phyloP scores from a whole-genome alignment of 2,113 vertebrate species.

The Crotalus viridis region DNA sequence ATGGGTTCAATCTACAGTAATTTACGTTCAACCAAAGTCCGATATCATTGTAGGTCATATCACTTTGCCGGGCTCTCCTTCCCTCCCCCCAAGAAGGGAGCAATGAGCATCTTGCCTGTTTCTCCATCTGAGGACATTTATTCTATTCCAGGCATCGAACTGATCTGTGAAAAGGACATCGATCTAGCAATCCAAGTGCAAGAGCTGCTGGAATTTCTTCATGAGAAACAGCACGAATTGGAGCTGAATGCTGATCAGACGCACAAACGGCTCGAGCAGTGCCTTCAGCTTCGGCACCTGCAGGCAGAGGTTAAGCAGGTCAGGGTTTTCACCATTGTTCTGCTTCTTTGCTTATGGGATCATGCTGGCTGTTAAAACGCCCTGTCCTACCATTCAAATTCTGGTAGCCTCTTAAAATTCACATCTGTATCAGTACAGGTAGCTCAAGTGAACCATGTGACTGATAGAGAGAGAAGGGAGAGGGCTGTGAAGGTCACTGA shows the following conservation, averaged over 20 bases:
- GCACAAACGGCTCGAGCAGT: constrained; percentile 90
- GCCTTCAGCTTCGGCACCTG: constrained; percentile 91
- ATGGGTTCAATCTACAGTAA: constrained; percentile 13
- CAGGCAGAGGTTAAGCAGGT: constrained; percentile 98
- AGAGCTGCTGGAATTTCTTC: constrained; percentile 95
- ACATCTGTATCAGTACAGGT: not conserved
- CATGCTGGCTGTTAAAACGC: not conserved
- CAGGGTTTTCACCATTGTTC: constrained; percentile 39
- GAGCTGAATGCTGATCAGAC: constrained; percentile 92
- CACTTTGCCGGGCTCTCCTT: not conserved
- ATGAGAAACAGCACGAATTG: constrained; percentile 95
- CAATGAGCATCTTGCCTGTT: not conserved
- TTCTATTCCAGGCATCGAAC: constrained; percentile 84
- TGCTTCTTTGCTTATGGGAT: not conserved
- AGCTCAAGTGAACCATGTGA: not conserved
- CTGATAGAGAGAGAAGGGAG: not conserved
- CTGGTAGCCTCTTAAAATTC: not conserved
- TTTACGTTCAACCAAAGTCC: constrained; percentile 4
- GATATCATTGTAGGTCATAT: not conserved
- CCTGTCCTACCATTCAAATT: not conserved
- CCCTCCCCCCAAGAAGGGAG: not conserved
- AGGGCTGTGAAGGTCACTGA: not conserved
- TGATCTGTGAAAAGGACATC: constrained; percentile 95
- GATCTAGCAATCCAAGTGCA: constrained; percentile 97
- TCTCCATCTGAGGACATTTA: constrained; percentile 28